These are phyloP conservation scores for Plutomurus gul DNA, from an alignment of 1,140 invertebrate species.

Conservation along the genomic window DNA sequence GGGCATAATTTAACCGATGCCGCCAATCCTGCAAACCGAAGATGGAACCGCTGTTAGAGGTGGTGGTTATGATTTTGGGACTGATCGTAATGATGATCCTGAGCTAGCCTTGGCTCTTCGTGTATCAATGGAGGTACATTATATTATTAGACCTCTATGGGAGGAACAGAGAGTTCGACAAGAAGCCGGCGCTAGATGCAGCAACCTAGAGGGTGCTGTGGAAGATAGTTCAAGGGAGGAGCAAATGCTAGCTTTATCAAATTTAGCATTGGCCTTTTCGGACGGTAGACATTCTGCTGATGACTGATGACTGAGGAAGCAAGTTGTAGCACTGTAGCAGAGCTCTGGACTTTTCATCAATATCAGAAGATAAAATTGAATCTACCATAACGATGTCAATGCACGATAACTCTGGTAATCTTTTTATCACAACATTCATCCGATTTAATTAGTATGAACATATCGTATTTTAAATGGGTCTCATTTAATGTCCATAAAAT, in stretches of 20 bases:
- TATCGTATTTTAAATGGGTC: too few relatives aligned
- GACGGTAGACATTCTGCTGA: constrained; percentile 60
- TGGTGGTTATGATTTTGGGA: constrained; percentile 94
- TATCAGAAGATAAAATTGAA: constrained; percentile 98
- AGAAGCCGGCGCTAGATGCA: constrained; percentile 85
- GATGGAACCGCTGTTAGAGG: constrained; percentile 83
- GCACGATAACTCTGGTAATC: constrained; percentile 73
- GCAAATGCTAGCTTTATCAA: constrained; percentile 80
- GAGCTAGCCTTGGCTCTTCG: constrained; percentile 94
- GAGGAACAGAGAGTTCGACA: constrained; percentile 95
- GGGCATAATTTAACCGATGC: constrained; percentile 95
- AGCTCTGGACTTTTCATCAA: constrained; percentile 80
- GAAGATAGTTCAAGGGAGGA: constrained; percentile 69
- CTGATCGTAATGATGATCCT: constrained; percentile 99
- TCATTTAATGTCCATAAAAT: too few relatives aligned
- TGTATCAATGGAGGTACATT: constrained; percentile 99
- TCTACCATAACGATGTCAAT: constrained; percentile 99
- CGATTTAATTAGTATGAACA: too few relatives aligned
- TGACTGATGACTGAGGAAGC: not conserved
- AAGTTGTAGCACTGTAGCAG: too few relatives aligned
- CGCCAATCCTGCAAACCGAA: constrained; percentile 91
- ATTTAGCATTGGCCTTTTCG: constrained; percentile 91
- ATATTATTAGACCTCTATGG: too few relatives aligned
- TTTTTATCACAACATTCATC: too few relatives aligned
- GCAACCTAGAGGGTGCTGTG: constrained; percentile 58